Base-by-base conservation (phyloP, 2,888 invertebrate species). In the Drosophila neonasuta region DNA sequence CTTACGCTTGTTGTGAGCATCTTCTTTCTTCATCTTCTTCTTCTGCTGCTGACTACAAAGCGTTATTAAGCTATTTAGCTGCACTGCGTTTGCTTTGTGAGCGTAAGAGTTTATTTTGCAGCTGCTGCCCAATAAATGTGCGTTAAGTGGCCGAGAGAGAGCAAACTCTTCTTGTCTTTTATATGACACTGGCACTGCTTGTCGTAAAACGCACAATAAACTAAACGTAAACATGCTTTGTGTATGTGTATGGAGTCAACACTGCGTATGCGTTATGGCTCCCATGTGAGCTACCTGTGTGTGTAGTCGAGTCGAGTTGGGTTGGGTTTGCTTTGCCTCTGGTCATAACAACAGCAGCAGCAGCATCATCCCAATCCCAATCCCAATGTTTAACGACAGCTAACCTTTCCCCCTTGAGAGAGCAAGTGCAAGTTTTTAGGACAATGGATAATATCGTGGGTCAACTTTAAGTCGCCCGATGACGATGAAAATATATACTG, bases 131-230 rank as follows among this genome's bases (percentile, higher is more conserved):
- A 81, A 78, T 74, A 78, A 81, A 76, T 69, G 80, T 48, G 54
- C 63, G 60, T 68, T 66, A 71, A 69, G 70, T 61, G 64, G 58
- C 68, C 59, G 6, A 45, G 36, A 36, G 58, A 66, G 58, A 66
- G 67, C 46, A 60, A 54, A 59, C 64, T 62, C 62, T 30, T 44
- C 67, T 65, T 86, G 34, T 44, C 67, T 67, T 86, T 80, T 87
- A 87, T 86, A 72, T 70, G 71, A 24, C 55, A 41, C 24, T 34
- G 34, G 74, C 75, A 77, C 74, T 79, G 74, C 63, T 70, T 72
- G 87, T 84, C 83, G 78, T 84, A 82, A 87, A 79, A 75, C 51
- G 60, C 69, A 77, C 77, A 75, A 83, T 84, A 87, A 87, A 84
- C 83, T 70, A 77, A 87, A 78, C 76, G 73, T 74, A 70, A 85